A percentile compares a stretch with the other conserved stretches of the same genome.
phyloP scores from a whole-genome alignment of 1,140 invertebrate species.

The Aphaenogaster rudis region DNA sequence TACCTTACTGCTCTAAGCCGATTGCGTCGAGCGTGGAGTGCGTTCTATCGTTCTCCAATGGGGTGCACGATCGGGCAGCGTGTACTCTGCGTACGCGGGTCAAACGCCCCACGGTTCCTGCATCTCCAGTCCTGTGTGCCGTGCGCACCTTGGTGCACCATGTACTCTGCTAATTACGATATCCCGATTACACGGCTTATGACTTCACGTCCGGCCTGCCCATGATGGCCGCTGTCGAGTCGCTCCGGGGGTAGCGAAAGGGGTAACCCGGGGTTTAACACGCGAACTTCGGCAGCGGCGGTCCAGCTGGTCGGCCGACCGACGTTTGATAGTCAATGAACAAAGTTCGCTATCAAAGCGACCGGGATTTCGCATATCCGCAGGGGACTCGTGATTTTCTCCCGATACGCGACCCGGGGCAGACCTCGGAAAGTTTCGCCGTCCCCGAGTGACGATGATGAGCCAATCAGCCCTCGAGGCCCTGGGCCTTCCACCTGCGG shows the following conservation, averaged over 20 bases:
- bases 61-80: slow-evolving; percentile 3
- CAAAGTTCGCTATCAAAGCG: slow-evolving; percentile 51
- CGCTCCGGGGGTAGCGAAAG: slow-evolving; percentile 4
- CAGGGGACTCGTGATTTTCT: slow-evolving; percentile 41
- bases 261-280: slow-evolving; percentile 6
- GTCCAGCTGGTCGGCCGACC: not conserved
- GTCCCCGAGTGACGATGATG: slow-evolving; percentile 21
- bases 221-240: slow-evolving; percentile 19
- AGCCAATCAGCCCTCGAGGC: slow-evolving; percentile 6
- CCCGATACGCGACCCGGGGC: not conserved
- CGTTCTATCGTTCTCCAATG: slow-evolving; percentile 29
- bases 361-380: slow-evolving; percentile 3
- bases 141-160: not conserved
- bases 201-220: slow-evolving; percentile 10
- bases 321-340: slow-evolving; percentile 46
- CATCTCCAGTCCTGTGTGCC: not conserved
- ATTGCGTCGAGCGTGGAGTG: slow-evolving; percentile 1
- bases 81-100: not conserved
- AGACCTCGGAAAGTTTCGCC: slow-evolving; percentile 9
- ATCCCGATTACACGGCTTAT: slow-evolving; percentile 46
- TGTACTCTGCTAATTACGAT: slow-evolving; percentile 40
- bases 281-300: slow-evolving; percentile 10
- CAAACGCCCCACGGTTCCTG: not conserved
- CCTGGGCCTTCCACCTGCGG: not conserved
- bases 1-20: slow-evolving; percentile 19